Percentiles rank a stretch among this genome's conserved stretches.
These are phyloP conservation scores for Psix sp. DNA, from an alignment of 1,140 invertebrate genomes.

Conservation along the genomic window DNA sequence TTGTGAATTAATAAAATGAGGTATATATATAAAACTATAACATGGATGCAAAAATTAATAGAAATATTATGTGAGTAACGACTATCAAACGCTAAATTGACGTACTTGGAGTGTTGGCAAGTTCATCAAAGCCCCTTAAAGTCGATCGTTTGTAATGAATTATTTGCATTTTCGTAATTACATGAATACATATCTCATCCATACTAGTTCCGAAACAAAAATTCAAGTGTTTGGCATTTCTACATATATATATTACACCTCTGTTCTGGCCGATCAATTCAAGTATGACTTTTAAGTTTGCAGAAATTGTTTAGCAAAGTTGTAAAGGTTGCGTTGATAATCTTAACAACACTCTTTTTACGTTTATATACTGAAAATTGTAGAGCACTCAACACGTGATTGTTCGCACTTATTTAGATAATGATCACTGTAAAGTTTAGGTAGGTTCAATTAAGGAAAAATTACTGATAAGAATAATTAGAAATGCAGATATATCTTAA, in stretches of 20 bases:
- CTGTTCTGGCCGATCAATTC: no score
- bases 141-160: no score
- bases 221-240: no score
- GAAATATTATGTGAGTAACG: conserved; percentile 45
- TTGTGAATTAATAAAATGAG: conserved; percentile 65
- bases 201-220: no score
- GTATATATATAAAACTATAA: conserved; percentile 54
- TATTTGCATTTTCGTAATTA: no score
- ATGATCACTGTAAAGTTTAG: conserved; percentile 68
- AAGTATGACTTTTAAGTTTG: no score
- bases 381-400: conserved; percentile 67
- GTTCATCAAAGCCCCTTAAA: no score
- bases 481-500: conserved; percentile 29
- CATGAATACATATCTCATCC: no score
- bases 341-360: conserved; percentile 44
- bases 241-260: no score
- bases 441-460: conserved; percentile 46
- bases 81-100: conserved; percentile 54
- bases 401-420: conserved; percentile 67
- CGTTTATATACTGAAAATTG: conserved; percentile 57
- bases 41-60: conserved; percentile 51
- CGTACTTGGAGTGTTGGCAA: conserved; percentile 45
- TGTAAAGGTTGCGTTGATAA: conserved; percentile 32
- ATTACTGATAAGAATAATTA: conserved; percentile 35
- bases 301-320: no score